A percentile compares a stretch with the other conserved stretches of the same genome.
Evolutionary conservation across 30 jellyfish, hydroid and myxozoan species (phyloP).

Genomic region (Turritopsis dohrnii): DNA sequence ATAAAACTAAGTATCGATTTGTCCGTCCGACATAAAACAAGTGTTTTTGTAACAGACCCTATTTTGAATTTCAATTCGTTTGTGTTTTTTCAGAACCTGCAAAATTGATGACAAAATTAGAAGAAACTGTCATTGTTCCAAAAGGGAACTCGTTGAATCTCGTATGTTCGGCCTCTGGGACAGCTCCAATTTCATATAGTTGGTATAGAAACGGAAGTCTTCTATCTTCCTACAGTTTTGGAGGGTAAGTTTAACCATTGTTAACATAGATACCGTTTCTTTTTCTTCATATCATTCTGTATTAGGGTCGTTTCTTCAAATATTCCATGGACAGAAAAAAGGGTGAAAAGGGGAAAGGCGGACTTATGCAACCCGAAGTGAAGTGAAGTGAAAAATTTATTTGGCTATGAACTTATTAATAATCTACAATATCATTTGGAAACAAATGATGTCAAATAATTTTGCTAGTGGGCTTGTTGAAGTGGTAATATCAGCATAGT

Average conservation of each 20-base stretch:
- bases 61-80: neutral
- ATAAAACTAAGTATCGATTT: neutral
- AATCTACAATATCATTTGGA: too few species aligned
- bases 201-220: slow-evolving; percentile 37
- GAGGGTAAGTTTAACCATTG: slow-evolving; percentile 5
- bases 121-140: neutral
- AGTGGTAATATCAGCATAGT: too few species aligned
- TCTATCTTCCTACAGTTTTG: slow-evolving; percentile 13
- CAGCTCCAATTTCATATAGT: slow-evolving; percentile 20
- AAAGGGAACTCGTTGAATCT: slow-evolving; percentile 12
- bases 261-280: too few species aligned
- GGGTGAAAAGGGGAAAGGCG: too few species aligned
- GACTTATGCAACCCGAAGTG: too few species aligned
- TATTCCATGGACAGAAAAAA: too few species aligned
- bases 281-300: too few species aligned
- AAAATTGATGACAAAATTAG: neutral
- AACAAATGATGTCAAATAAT: too few species aligned
- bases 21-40: neutral
- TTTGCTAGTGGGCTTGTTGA: too few species aligned
- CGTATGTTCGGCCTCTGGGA: slow-evolving; percentile 29
- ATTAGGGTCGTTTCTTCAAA: too few species aligned
- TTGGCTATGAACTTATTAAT: too few species aligned
- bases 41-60: neutral
- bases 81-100: slow-evolving; percentile 13
- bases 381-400: too few species aligned